Base-by-base conservation (phyloP, 2,888 invertebrate genomes). In the Tipula unca region DNA sequence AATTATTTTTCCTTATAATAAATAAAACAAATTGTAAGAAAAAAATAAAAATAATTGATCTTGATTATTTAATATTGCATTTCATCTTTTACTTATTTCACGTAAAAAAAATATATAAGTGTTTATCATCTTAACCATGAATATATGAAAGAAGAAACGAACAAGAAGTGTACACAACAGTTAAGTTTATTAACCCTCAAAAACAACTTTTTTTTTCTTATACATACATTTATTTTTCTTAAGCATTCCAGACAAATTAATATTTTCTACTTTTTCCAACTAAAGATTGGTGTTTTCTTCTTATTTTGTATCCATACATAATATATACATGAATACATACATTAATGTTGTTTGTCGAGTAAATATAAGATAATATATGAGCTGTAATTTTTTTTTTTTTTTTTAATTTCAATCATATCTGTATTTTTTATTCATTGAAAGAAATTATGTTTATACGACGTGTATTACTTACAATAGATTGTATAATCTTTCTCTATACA, bases 131-230 rank as follows among this genome's bases (percentile, higher is more conserved):
- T 69, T 25, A 69, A 69, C 6, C 69, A 69, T 69, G 25, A 25
- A 69, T 25, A 48, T 48, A 69, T 48, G 17, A 69, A 69, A 25
- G 25, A 69, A 69, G 25, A 25, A 69, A 69, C 20, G 69, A 69
- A 69, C 69, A 25, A 69, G 25, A 69, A 69, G 69, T 69, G 69
- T 69, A 69, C 25, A 69, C 13, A 69, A 69, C 69, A 69, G 69
- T 69, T 69, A 69, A 69, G 69, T 69, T 69, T 69, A 69, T 69
- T 69, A 69, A 69, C 69, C 69, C 69, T 69, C 69, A 69, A 69
- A 69, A 69, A 69, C 69, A 69, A 69, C 69, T 69, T 69, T 69
- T 69, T 25, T 69, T 48, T 6, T 54, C 25, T 54, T 17, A 54
- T 17, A 54, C 48, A 17, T 54, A 42, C 42, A 42, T 3, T 10